A percentile compares a stretch with the other conserved stretches of the same genome.
Evolutionary conservation across 2,113 vertebrate genomes (phyloP).

Genomic region (Neolamprologus devosi): DNA sequence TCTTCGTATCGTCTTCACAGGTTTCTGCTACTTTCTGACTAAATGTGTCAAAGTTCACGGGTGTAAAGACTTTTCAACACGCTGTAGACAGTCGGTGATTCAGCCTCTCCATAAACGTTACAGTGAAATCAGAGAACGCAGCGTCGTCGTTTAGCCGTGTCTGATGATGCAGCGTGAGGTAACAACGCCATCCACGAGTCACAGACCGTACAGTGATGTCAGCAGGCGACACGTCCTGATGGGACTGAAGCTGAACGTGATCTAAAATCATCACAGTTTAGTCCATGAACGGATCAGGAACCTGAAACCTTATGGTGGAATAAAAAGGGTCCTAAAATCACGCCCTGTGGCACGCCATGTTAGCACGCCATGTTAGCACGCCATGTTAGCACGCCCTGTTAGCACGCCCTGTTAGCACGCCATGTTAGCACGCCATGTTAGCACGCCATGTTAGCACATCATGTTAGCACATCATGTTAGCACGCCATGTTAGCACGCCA

Average conservation of each 20-base stretch:
- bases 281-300: neutral
- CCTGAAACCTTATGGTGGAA: neutral
- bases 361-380: fast-evolving
- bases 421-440: fast-evolving
- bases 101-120: fast-evolving
- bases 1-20: neutral
- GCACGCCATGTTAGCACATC: fast-evolving
- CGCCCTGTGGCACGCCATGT: neutral
- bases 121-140: neutral
- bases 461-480: fast-evolving
- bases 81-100: neutral
- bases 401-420: fast-evolving
- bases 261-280: neutral
- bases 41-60: neutral
- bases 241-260: neutral
- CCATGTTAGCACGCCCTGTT: fast-evolving
- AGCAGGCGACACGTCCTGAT: neutral
- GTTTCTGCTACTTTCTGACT: neutral
- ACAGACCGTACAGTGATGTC: neutral
- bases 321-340: neutral
- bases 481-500: fast-evolving
- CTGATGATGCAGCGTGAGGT: neutral
- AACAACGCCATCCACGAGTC: neutral
- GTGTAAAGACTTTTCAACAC: neutral
- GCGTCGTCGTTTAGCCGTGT: neutral